phyloP scores from a whole-genome alignment of 2,888 invertebrate genomes.

The Gibbula magus region DNA sequence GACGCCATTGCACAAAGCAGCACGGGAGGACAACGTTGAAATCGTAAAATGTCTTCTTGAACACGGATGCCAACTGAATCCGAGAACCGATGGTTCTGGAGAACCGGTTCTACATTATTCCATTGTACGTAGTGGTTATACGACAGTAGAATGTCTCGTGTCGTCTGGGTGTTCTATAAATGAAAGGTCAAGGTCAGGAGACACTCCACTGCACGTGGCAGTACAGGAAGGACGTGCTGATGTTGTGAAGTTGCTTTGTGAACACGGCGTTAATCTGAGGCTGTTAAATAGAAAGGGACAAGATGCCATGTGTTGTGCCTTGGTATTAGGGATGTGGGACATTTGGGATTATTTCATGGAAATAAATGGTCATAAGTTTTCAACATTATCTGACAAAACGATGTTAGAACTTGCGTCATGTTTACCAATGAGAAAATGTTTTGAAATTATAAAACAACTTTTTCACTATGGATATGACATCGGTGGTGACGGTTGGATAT shows the following conservation, averaged over 20 bases:
- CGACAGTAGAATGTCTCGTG: not conserved
- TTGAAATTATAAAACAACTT: not conserved
- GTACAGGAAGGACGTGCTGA: not conserved
- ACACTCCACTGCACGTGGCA: not conserved
- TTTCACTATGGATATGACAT: not conserved
- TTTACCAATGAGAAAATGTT: not conserved
- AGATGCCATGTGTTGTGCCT: not conserved
- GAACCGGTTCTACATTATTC: not conserved
- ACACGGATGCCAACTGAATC: not conserved
- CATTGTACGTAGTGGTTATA: not conserved
- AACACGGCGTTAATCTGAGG: not conserved
- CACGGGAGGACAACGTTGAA: not conserved
- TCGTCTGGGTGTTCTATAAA: not conserved
- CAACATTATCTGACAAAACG: not conserved
- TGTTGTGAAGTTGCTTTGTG: not conserved
- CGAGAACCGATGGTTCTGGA: not conserved
- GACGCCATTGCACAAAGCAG: not conserved
- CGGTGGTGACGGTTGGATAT: not conserved
- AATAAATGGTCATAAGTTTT: not conserved
- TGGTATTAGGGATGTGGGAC: not conserved
- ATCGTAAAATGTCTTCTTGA: not conserved
- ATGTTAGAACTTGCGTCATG: not conserved
- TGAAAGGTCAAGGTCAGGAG: slow-evolving; percentile 1
- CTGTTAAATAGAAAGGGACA: not conserved
- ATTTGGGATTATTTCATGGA: not conserved